Conservation (phyloP, 2,113 vertebrate genomes). For the Falcunculus frontatus region DNA sequence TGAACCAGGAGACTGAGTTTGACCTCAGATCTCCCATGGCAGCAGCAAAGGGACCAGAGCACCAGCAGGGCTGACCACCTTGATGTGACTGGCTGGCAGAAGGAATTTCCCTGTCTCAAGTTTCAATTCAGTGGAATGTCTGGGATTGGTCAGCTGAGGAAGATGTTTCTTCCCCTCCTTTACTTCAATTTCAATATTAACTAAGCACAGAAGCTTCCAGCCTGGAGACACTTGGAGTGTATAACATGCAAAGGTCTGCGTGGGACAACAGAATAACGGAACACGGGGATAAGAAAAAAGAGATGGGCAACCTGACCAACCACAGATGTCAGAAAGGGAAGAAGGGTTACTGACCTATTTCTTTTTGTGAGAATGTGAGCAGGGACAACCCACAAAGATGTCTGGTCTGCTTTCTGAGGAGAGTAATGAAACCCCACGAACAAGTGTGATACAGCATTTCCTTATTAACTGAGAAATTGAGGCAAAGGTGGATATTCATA, state of each 20-base stretch:
- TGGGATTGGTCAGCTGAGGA: background rate
- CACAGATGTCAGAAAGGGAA: background rate
- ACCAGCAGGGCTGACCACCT: background rate
- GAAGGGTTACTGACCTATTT: background rate
- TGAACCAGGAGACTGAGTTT: background rate
- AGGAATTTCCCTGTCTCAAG: background rate
- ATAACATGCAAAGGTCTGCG: background rate
- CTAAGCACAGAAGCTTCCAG: background rate
- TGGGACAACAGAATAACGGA: background rate
- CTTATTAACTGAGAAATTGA: background rate
- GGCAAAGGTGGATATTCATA: background rate
- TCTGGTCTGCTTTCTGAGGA: background rate
- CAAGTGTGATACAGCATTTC: background rate
- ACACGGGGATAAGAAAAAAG: background rate
- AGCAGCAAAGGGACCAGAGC: background rate
- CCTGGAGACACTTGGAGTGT: background rate
- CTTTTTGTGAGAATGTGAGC: background rate
- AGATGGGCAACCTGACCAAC: background rate
- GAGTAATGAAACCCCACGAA: background rate
- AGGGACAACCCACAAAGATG: background rate
- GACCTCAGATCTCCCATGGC: background rate
- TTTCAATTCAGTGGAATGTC: background rate
- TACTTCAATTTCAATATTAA: background rate
- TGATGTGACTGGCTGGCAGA: fast-evolving
- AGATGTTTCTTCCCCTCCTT: background rate